These are phyloP conservation scores for Chironomus striatipennis DNA, from an alignment of 1,140 invertebrate species.

Conservation along the genomic window DNA sequence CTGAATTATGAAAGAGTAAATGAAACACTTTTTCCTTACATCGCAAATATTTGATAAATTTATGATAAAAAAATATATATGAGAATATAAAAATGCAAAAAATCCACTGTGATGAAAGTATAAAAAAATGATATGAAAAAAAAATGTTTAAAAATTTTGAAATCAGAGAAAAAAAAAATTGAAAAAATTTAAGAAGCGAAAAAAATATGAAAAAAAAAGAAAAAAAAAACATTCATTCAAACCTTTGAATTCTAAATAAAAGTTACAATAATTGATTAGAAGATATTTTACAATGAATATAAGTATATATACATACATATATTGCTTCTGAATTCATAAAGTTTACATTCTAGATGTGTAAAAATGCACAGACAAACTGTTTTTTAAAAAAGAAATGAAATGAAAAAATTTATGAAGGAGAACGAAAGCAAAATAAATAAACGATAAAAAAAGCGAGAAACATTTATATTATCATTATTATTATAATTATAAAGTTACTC, in stretches of 20 bases:
- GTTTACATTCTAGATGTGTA: constrained; percentile 18
- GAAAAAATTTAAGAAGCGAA: not conserved
- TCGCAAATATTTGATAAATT: no score
- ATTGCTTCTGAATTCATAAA: not conserved
- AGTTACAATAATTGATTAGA: constrained; percentile 23
- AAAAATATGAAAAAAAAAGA: not conserved
- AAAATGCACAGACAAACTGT: not conserved
- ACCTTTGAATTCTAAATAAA: constrained; percentile 21
- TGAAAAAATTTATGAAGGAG: not conserved
- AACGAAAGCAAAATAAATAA: not conserved
- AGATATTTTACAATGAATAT: constrained; percentile 7
- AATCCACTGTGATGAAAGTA: constrained; percentile 9
- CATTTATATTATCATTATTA: no score
- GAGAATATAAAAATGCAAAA: not conserved
- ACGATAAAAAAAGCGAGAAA: not conserved
- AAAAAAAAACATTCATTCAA: not conserved
- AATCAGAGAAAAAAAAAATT: not conserved
- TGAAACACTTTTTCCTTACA: not conserved
- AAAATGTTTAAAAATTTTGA: not conserved
- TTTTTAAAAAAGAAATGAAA: not conserved
- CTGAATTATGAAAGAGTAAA: not conserved
- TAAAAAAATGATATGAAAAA: constrained; percentile 12
- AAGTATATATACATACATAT: not conserved
- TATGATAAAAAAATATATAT: no score
- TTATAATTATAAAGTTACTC: no score